A percentile compares a stretch with the other conserved stretches of the same genome.
Conservation (phyloP, 2,113 vertebrate genomes). For the Heterocephalus glaber region DNA sequence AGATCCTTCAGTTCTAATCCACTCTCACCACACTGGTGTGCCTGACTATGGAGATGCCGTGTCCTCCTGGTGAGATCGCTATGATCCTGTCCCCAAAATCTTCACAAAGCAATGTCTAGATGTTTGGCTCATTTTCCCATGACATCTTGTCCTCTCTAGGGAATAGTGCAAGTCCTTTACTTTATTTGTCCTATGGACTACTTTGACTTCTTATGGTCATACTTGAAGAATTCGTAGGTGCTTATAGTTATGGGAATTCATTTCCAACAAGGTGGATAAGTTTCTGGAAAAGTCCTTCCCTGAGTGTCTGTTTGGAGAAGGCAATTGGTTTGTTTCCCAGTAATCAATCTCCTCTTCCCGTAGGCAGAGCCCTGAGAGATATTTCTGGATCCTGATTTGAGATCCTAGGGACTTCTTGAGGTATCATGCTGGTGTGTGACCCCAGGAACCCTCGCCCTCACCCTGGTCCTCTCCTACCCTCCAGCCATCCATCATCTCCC, state of each 20-base stretch:
- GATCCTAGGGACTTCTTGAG: neutral
- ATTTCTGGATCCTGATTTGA: accelerated
- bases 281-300: neutral
- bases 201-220: neutral
- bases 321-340: neutral
- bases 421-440: neutral
- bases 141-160: neutral
- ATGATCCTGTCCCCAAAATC: neutral
- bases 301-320: neutral
- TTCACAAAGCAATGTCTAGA: neutral
- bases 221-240: neutral
- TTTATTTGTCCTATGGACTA: neutral
- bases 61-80: neutral
- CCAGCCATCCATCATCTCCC: neutral
- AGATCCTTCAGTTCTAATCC: neutral
- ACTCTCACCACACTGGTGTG: neutral
- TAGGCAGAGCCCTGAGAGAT: neutral
- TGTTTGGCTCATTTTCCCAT: neutral
- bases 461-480: too few species aligned
- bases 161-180: neutral
- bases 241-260: neutral
- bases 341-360: neutral
- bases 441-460: neutral
- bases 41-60: neutral
- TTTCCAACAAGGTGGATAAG: neutral